Evolutionary conservation across 2,888 invertebrate genomes (phyloP).

Genomic region (Tenthredo amoena): DNA sequence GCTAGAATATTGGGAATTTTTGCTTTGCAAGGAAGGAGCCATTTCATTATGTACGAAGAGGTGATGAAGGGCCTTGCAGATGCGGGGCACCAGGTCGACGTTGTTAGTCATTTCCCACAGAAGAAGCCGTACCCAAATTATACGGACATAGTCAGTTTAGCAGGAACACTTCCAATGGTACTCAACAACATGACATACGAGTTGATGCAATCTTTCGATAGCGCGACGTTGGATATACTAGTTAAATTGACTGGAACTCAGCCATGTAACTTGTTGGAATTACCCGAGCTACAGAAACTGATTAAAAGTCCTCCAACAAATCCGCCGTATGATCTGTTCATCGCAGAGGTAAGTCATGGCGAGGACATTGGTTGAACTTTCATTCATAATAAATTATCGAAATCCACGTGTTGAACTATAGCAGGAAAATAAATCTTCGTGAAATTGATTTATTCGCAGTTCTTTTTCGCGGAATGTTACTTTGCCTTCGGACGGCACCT

Average conservation of each 20-base stretch:
- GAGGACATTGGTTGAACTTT: neutral
- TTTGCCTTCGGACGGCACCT: constrained; percentile 68
- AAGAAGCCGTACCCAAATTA: constrained; percentile 69
- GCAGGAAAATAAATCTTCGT: neutral
- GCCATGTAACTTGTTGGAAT: constrained; percentile 57
- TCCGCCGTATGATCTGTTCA: constrained; percentile 66
- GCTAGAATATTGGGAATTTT: constrained; percentile 78
- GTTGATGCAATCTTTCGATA: neutral
- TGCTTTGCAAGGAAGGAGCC: constrained; percentile 79
- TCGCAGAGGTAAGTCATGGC: constrained; percentile 64
- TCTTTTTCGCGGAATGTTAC: constrained; percentile 67
- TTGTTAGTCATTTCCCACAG: constrained; percentile 70
- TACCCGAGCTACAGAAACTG: constrained; percentile 58
- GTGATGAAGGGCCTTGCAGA: constrained; percentile 77
- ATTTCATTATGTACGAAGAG: constrained; percentile 77
- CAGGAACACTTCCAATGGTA: constrained; percentile 57
- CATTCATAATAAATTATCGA: neutral
- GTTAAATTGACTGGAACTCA: constrained; percentile 45
- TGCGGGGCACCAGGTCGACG: constrained; percentile 79
- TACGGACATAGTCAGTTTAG: constrained; percentile 61
- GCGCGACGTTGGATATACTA: constrained; percentile 10
- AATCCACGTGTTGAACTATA: neutral
- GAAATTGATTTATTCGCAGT: constrained; percentile 57
- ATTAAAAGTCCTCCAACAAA: constrained; percentile 64
- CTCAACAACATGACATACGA: constrained; percentile 68